Evolutionary conservation across 2,888 invertebrate genomes (phyloP).

Genomic region (Liodrosophila aerea): DNA sequence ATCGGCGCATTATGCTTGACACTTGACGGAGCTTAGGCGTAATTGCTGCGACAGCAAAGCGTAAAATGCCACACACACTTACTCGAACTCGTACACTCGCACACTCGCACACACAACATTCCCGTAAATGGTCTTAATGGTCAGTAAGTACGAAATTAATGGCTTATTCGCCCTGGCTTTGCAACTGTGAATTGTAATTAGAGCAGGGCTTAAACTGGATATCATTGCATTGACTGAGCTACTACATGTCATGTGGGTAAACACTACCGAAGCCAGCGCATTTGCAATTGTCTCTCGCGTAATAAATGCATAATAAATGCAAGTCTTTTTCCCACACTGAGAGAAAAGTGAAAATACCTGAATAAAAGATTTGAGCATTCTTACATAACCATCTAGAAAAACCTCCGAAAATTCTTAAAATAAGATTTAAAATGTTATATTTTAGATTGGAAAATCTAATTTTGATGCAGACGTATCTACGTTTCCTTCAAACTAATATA

Average conservation of each 20-base stretch:
- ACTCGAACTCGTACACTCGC: background rate
- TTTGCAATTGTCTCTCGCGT: background rate
- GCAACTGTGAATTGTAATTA: conserved; percentile 37
- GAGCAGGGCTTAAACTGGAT: conserved; percentile 36
- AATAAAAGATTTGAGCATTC: too few relatives aligned
- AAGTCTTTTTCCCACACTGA: too few relatives aligned
- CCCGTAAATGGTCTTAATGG: conserved; percentile 62
- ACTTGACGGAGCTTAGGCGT: conserved; percentile 73
- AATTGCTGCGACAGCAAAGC: conserved; percentile 65
- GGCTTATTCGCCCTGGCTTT: conserved; percentile 53
- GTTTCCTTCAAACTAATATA: too few relatives aligned
- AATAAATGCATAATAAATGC: conserved; percentile 15
- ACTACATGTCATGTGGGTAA: background rate
- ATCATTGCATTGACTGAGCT: conserved; percentile 9
- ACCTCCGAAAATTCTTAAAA: too few relatives aligned
- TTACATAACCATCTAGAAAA: too few relatives aligned
- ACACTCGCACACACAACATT: background rate
- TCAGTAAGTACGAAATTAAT: conserved; percentile 71
- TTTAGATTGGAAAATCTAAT: too few relatives aligned
- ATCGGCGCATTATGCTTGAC: conserved; percentile 67
- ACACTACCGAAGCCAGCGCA: background rate
- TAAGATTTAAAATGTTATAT: too few relatives aligned
- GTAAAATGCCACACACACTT: conserved; percentile 9
- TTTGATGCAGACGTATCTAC: too few relatives aligned
- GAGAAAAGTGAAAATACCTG: too few relatives aligned